Percentiles rank a stretch among this genome's conserved stretches.
These are phyloP conservation scores for Cephus rjabovi DNA, from an alignment of 2,888 invertebrate genomes.

Conservation along the genomic window DNA sequence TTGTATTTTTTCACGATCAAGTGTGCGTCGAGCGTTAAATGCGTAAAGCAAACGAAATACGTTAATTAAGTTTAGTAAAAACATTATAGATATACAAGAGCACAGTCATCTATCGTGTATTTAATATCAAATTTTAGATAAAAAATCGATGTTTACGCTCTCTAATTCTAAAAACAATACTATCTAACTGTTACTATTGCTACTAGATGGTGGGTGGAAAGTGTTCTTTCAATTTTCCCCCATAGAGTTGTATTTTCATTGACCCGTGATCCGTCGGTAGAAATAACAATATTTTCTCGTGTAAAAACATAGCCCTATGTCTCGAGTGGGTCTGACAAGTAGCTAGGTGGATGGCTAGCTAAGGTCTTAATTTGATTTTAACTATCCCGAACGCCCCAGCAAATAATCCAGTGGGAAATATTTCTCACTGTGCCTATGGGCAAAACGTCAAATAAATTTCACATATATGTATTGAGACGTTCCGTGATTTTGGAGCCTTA, in stretches of 20 bases:
- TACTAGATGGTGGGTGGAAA: not conserved
- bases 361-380: not conserved
- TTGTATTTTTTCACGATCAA: not conserved
- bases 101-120: not conserved
- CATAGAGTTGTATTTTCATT: not conserved
- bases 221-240: not conserved
- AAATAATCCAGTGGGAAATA: not conserved
- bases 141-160: not conserved
- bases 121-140: not conserved
- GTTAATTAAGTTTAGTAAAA: not conserved
- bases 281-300: not conserved
- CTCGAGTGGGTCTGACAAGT: not conserved
- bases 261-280: not conserved
- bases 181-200: not conserved
- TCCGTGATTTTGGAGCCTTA: no score
- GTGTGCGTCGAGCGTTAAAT: not conserved
- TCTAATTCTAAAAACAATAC: not conserved
- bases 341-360: not conserved
- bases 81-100: not conserved
- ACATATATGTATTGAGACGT: no score
- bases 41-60: not conserved
- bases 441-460: no score
- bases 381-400: not conserved
- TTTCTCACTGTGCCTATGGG: not conserved
- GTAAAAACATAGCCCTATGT: not conserved